phyloP scores from a whole-genome alignment of 2,113 vertebrate genomes.

The Pelvicachromis taeniatus region DNA sequence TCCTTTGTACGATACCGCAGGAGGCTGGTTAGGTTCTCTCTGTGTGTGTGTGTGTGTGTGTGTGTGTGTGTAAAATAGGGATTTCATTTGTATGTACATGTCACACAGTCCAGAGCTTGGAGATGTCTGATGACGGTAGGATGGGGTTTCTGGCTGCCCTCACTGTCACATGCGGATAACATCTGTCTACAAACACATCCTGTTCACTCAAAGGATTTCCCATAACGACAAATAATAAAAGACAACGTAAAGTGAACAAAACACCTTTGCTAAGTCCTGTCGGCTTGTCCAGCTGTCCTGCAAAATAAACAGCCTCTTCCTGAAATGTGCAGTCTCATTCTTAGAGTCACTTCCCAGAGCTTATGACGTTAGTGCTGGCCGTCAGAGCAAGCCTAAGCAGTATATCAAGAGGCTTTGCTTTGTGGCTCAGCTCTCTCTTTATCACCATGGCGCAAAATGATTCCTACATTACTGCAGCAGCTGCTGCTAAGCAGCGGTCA shows the following conservation, averaged over 20 bases:
- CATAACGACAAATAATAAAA: not conserved
- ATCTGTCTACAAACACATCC: conserved; percentile 50
- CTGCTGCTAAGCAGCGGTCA: conserved; percentile 30
- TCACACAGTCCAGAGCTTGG: not conserved
- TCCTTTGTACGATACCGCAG: too few relatives aligned
- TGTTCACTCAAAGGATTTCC: not conserved
- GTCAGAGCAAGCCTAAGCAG: not conserved
- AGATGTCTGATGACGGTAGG: conserved; percentile 27
- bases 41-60: too few relatives aligned
- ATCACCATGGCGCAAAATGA: conserved; percentile 21
- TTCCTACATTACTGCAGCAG: conserved; percentile 24
- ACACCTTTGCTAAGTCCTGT: not conserved
- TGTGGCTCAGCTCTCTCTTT: conserved; percentile 14
- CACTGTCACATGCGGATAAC: conserved; percentile 57
- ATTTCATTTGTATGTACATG: not conserved
- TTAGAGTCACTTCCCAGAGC: not conserved
- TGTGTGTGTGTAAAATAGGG: not conserved
- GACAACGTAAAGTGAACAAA: not conserved
- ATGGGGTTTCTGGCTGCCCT: conserved; percentile 36
- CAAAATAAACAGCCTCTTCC: not conserved
- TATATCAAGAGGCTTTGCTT: conserved; percentile 11
- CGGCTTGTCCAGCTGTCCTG: not conserved
- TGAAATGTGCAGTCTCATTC: conserved; percentile 4
- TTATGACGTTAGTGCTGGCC: not conserved
- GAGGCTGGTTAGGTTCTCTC: too few relatives aligned